Evolutionary conservation across 2,113 vertebrate genomes (phyloP).

Genomic region (Colossoma macropomum): DNA sequence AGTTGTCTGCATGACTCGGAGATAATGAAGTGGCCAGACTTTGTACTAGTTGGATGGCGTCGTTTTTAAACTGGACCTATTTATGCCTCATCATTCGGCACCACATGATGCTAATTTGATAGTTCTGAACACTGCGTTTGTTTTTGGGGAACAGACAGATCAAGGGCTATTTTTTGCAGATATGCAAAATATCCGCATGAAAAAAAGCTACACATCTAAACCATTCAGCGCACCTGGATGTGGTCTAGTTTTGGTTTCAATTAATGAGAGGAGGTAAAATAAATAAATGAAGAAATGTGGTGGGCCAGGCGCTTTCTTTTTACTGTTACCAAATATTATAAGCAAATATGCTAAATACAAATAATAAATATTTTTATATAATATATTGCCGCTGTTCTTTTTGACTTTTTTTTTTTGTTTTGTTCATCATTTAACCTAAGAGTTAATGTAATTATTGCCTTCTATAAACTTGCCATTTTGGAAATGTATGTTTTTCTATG

Average conservation of each 20-base stretch:
- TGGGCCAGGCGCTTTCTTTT: too few relatives aligned
- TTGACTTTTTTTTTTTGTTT: too few relatives aligned
- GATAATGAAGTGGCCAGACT: neutral
- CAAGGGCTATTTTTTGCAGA: neutral
- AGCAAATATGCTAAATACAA: too few relatives aligned
- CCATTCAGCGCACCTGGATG: neutral
- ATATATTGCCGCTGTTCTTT: too few relatives aligned
- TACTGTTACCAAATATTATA: neutral
- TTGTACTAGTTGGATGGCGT: neutral
- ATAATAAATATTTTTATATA: too few relatives aligned
- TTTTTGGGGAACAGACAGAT: neutral
- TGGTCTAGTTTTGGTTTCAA: neutral
- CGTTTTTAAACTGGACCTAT: neutral
- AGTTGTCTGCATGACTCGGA: neutral
- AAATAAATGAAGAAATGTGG: neutral
- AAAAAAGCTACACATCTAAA: neutral
- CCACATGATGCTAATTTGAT: conserved; percentile 1
- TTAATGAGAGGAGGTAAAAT: neutral
- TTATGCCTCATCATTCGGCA: neutral
- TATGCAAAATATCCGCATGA: neutral
- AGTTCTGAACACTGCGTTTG: neutral
- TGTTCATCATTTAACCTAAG: too few relatives aligned
- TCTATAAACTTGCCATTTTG: too few relatives aligned
- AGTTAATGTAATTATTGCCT: too few relatives aligned
- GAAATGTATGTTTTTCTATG: too few relatives aligned